Evolutionary conservation across 2,888 invertebrate species (phyloP).

Genomic region (Drosophila ochracea): DNA sequence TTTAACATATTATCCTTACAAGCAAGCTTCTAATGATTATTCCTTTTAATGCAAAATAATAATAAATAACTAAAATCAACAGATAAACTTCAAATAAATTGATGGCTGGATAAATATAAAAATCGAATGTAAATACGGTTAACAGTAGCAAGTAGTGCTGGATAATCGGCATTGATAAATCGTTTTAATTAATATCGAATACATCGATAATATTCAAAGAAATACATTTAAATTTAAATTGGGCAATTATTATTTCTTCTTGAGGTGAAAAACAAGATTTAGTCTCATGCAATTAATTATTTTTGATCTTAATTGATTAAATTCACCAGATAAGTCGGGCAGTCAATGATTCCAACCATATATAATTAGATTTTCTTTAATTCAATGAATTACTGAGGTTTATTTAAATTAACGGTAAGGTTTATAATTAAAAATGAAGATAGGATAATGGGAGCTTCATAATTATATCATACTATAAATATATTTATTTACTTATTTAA

Average conservation of each 20-base stretch:
- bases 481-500: background rate
- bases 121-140: background rate
- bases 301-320: background rate
- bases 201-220: background rate
- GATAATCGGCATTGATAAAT: background rate
- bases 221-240: background rate
- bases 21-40: background rate
- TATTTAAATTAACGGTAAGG: background rate
- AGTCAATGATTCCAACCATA: background rate
- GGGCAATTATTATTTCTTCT: background rate
- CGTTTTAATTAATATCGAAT: background rate
- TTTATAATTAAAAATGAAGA: background rate
- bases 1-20: background rate
- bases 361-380: background rate
- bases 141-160: background rate
- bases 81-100: background rate
- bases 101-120: background rate
- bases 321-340: background rate
- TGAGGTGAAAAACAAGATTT: background rate
- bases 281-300: background rate
- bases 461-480: background rate
- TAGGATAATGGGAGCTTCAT: background rate
- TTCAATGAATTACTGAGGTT: background rate
- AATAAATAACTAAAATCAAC: background rate
- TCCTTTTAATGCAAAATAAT: background rate